Evolutionary conservation across 2,113 vertebrate genomes (phyloP).

Genomic region (Poeciliopsis prolifica): DNA sequence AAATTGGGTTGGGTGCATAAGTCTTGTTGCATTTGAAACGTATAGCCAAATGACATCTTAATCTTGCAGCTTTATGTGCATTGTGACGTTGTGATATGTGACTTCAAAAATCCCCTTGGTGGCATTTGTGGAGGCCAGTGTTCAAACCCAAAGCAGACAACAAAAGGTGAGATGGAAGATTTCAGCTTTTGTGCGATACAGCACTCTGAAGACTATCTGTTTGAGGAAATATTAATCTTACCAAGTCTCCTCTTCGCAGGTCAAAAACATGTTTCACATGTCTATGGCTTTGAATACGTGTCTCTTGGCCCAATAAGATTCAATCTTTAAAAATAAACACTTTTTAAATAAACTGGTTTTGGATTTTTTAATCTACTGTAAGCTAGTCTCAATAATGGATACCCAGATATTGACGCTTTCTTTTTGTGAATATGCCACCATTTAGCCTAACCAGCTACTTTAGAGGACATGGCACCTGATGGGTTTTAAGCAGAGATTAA

Average conservation of each 20-base stretch:
- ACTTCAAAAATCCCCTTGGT: conserved; percentile 45
- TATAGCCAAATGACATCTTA: background rate
- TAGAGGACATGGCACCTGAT: too few species aligned
- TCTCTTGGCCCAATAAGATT: conserved; percentile 58
- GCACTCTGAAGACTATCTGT: background rate
- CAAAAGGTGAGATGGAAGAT: conserved; percentile 29
- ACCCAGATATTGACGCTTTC: too few species aligned
- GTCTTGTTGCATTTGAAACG: background rate
- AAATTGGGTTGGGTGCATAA: background rate
- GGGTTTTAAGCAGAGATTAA: too few species aligned
- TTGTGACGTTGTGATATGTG: conserved; percentile 72
- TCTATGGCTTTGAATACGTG: background rate
- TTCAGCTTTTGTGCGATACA: too few species aligned
- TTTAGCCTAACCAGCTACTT: too few species aligned
- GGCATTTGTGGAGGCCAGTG: conserved; percentile 60
- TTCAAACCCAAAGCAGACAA: conserved; percentile 1
- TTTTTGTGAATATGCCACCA: too few species aligned
- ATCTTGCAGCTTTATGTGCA: conserved; percentile 67
- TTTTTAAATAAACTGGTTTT: background rate
- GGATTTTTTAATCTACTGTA: too few species aligned
- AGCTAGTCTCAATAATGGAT: too few species aligned
- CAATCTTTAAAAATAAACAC: conserved; percentile 23
- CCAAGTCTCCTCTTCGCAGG: conserved; percentile 32
- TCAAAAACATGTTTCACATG: conserved; percentile 44
- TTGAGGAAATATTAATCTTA: too few species aligned